Conservation (phyloP, 2,888 invertebrate species). For the Lumbricus terrestris region DNA sequence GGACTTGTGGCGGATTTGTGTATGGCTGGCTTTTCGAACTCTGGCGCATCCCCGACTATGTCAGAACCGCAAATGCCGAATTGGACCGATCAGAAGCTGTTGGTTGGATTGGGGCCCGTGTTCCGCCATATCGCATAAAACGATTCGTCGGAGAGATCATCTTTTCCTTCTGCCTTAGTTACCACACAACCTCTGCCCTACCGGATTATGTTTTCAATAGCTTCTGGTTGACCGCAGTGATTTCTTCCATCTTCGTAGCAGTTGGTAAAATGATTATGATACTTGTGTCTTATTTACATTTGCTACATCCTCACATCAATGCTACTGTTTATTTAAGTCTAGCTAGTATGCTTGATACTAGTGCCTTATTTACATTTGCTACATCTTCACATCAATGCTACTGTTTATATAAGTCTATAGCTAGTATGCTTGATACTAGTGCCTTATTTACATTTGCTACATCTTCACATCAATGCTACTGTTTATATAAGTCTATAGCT, state of each 20-base stretch:
- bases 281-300: too few relatives aligned
- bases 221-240: not conserved
- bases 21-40: not conserved
- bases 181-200: not conserved
- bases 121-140: not conserved
- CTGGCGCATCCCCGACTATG: conserved; percentile 1
- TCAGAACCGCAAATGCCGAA: not conserved
- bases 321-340: too few relatives aligned
- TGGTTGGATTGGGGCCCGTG: not conserved
- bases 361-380: too few relatives aligned
- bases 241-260: not conserved
- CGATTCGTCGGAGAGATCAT: not conserved
- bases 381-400: too few relatives aligned
- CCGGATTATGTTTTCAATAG: not conserved
- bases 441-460: too few relatives aligned
- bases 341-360: too few relatives aligned
- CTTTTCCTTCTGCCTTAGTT: not conserved
- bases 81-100: not conserved
- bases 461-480: too few relatives aligned
- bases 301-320: too few relatives aligned
- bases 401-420: too few relatives aligned
- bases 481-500: too few relatives aligned
- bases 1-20: not conserved
- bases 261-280: not conserved
- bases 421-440: too few relatives aligned